Percentiles rank a stretch among this genome's conserved stretches.
phyloP scores from a whole-genome alignment of 2,113 vertebrate species.

The Cisticola juncidis region DNA sequence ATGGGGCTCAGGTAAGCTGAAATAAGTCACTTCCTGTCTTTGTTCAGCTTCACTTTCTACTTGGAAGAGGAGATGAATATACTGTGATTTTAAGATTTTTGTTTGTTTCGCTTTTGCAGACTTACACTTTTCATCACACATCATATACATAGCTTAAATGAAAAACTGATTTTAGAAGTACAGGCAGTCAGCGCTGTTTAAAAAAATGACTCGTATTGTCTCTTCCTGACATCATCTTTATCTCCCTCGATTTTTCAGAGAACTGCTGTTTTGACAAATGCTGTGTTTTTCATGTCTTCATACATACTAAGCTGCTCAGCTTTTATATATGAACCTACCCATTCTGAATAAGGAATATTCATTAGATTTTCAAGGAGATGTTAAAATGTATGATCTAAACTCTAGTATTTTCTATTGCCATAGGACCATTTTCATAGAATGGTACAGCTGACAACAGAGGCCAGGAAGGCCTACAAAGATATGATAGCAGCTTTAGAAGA shows the following conservation, averaged over 20 bases:
- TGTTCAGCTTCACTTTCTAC: background rate
- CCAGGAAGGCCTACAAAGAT: constrained; percentile 86
- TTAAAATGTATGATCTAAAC: background rate
- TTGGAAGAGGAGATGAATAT: background rate
- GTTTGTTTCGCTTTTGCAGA: background rate
- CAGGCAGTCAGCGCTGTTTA: background rate
- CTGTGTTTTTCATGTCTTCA: background rate
- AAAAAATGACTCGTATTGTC: background rate
- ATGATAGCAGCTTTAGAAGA: constrained; percentile 81
- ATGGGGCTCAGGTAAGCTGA: constrained; percentile 90
- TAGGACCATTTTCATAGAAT: constrained; percentile 94
- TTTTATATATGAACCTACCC: background rate
- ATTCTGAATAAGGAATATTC: background rate
- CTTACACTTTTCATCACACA: background rate
- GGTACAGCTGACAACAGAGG: constrained; percentile 90
- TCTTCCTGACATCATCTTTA: background rate
- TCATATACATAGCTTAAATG: background rate
- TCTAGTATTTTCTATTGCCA: background rate
- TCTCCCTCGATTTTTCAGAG: background rate
- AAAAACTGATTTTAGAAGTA: background rate
- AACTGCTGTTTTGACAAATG: background rate
- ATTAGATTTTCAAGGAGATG: background rate
- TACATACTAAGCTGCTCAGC: background rate
- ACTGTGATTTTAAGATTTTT: background rate
- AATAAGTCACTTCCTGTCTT: background rate